Evolutionary conservation across 2,113 vertebrate genomes (phyloP), one percentile per base, ranked within the genome.

Genomic region (Psettodes erumei): DNA sequence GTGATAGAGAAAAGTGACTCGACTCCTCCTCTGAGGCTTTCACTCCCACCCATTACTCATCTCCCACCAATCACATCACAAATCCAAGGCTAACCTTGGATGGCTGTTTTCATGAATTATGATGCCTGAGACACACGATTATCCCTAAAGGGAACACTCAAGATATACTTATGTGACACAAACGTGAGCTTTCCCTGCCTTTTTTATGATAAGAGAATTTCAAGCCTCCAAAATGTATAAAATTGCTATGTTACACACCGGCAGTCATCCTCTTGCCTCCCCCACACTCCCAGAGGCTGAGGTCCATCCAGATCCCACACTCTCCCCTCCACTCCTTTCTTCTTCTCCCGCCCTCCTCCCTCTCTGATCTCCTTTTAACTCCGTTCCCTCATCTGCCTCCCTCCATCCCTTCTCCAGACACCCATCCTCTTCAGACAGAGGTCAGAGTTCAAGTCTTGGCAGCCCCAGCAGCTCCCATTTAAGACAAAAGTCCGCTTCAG

Each of bases 401-500:
- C 30, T 59, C 56, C 25, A 5, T 73, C 58, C 71, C 70, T 75
- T 78, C 75, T 80, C 79, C 79, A 90, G 83, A 90, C 86, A 82
- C 81, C 75, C 86, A 32, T 77, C 69, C 42, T 88, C 86, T 86
- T 73, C 81, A 86, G 71, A 61, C 74, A 8, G 71, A 64, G 89
- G 89, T 89, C 89, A 87, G 66, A 76, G 89, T 63, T 91, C 89
- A 88, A 77, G 71, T 53, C 83, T 75, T 58, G 80, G 82, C 71
- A 11, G 72, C 64, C 63, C 56, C 73, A 18, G 81, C 81, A 65
- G 60, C 82, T 76, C 81, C 59, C 64, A n/a, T 67, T 70, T 15
- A 18, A 83, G 71, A 91, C 91, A 90, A 90, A 87, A 85, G 86
- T 81, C 86, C 78, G 7, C 77, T 91, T 91, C 82, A 88, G 75